phyloP scores from a whole-genome alignment of 2,113 vertebrate species.

The Pomatostomus ruficeps region DNA sequence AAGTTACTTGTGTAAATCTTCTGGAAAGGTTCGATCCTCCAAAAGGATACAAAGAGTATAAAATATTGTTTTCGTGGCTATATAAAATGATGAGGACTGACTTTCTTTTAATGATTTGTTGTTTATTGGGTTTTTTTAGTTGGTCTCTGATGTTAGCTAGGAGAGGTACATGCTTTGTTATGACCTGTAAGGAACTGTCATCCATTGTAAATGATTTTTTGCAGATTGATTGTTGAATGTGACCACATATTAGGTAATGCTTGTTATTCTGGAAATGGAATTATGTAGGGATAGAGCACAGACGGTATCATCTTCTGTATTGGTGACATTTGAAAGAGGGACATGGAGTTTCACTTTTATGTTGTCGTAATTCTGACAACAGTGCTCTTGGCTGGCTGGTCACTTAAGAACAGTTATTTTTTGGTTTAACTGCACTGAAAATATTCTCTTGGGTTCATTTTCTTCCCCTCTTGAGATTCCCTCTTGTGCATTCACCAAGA shows the following conservation, averaged over 20 bases:
- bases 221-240: not conserved
- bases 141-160: not conserved
- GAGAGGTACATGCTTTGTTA: not conserved
- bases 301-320: not conserved
- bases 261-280: not conserved
- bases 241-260: not conserved
- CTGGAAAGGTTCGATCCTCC: not conserved
- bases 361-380: not conserved
- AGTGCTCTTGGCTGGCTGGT: not conserved
- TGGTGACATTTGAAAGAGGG: not conserved
- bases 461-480: not conserved
- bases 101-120: not conserved
- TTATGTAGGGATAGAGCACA: not conserved
- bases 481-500: not conserved
- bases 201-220: not conserved
- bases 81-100: not conserved
- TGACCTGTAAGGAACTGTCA: not conserved
- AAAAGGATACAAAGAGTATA: not conserved
- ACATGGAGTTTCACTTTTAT: not conserved
- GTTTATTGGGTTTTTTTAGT: no score
- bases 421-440: not conserved
- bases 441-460: not conserved
- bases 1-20: no score
- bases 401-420: not conserved
- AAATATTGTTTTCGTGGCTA: rapidly evolving